Evolutionary conservation across 2,888 invertebrate species (phyloP), one percentile per base, ranked within the genome.

Genomic region (Pheosia tremula): DNA sequence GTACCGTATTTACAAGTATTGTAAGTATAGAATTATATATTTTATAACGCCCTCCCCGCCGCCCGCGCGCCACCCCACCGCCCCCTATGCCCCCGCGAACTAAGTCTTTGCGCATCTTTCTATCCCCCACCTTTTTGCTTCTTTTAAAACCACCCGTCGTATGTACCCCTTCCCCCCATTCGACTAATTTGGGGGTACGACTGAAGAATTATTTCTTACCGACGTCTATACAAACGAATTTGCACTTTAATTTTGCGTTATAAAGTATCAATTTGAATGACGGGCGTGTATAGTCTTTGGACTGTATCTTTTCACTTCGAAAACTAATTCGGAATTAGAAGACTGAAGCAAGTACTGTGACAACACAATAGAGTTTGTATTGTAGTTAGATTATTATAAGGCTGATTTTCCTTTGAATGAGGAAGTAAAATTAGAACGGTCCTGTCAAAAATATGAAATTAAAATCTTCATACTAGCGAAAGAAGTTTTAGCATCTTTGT

Each of bases 401-500:
- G 0, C 47, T 72, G 70, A 0, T 39, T 0, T 5, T 4, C 0
- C 52, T 10, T 64, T 67, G 7, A 13, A 24, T 7, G 3, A 39
- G 39, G 36, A n/a, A n/a, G 55, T 80, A 91, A 93, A 93, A 93
- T 93, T 93, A 93, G 93, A 93, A 90, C 93, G 85, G 87, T 93
- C 93, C 91, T 91, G 87, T 93, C 93, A 93, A 93, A 93, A 93
- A 93, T 93, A 93, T 93, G 93, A 93, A 93, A 93, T 93, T 93
- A 93, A 93, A 93, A 93, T 93, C 93, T 93, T 93, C 91, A 93
- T 93, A 93, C 93, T 93, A 93, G 91, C 93, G 91, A 93, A 93
- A 93, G 93, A 93, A 93, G 93, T 93, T 93, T 93, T 92, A 93
- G 93, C 93, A 93, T 93, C 93, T 93, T 93, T 93, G 93, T 93